Evolutionary conservation across 1,140 invertebrate genomes (phyloP).

Genomic region (Antheraea pernyi): DNA sequence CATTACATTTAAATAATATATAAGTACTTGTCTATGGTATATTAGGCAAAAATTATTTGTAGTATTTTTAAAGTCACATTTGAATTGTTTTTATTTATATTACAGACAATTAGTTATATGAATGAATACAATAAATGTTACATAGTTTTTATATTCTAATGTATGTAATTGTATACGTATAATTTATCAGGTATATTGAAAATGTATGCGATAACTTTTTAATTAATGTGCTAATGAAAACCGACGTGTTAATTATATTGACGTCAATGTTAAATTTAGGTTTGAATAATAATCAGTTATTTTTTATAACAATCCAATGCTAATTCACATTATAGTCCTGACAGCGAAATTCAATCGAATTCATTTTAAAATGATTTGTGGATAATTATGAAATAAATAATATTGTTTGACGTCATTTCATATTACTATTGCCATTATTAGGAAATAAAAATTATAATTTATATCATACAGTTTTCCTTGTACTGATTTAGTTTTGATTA

Average conservation of each 20-base stretch:
- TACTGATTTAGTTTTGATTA: no score
- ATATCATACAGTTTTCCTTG: no score
- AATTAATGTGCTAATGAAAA: background rate
- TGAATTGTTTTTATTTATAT: no score
- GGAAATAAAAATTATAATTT: background rate
- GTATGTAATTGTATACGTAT: no score
- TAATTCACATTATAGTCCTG: background rate
- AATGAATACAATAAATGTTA: no score
- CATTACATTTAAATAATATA: background rate
- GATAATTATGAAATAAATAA: background rate
- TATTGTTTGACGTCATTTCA: slow-evolving; percentile 3
- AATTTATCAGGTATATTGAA: background rate
- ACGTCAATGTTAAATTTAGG: slow-evolving; percentile 6
- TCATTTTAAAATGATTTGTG: background rate
- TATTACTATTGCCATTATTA: background rate
- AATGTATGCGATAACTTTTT: background rate
- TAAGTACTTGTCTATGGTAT: background rate
- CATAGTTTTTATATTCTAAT: no score
- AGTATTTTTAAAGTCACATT: no score
- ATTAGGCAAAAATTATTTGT: background rate
- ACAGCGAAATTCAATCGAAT: background rate
- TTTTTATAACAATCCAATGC: background rate
- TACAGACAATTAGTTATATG: no score
- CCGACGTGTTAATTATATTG: background rate
- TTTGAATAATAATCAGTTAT: background rate